Percentiles rank a stretch among this genome's conserved stretches.
Evolutionary conservation across 2,888 invertebrate genomes (phyloP).

Genomic region (Meloe dianella): DNA sequence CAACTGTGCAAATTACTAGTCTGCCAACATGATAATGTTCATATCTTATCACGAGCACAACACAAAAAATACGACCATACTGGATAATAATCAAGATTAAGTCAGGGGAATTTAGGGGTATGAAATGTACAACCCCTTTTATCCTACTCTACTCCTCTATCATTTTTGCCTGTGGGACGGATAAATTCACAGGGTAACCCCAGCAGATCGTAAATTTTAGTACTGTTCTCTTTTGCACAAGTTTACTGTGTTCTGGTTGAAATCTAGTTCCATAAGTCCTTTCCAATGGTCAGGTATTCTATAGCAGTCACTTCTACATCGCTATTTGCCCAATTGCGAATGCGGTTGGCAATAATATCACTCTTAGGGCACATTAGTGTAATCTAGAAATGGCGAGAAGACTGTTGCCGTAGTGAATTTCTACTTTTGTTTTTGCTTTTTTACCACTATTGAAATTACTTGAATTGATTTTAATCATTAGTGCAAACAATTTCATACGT

Average conservation of each 20-base stretch:
- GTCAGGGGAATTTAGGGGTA: conserved; percentile 45
- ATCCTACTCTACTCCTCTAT: conserved; percentile 10
- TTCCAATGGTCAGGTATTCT: conserved; percentile 39
- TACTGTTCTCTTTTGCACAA: conserved; percentile 38
- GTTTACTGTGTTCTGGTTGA: conserved; percentile 40
- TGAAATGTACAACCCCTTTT: conserved; percentile 37
- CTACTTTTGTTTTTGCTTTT: neutral
- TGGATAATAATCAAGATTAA: conserved; percentile 57
- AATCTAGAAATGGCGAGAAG: conserved; percentile 29
- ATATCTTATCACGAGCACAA: conserved; percentile 42
- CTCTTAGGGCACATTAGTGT: conserved; percentile 42
- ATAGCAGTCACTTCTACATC: conserved; percentile 19
- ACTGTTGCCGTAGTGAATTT: neutral
- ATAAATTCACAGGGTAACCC: conserved; percentile 55
- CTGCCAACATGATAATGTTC: conserved; percentile 41
- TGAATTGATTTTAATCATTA: conserved; percentile 1
- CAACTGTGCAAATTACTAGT: conserved; percentile 38
- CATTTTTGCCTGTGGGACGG: conserved; percentile 38
- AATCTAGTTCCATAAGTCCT: conserved; percentile 53
- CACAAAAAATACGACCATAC: conserved; percentile 46
- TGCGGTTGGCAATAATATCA: conserved; percentile 34
- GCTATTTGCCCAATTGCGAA: conserved; percentile 9
- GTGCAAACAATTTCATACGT: neutral
- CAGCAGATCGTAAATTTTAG: conserved; percentile 55
- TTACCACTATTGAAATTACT: neutral